A percentile compares a stretch with the other conserved stretches of the same genome.
phyloP scores from a whole-genome alignment of 2,113 vertebrate species.

The Microcebus tavaratra region DNA sequence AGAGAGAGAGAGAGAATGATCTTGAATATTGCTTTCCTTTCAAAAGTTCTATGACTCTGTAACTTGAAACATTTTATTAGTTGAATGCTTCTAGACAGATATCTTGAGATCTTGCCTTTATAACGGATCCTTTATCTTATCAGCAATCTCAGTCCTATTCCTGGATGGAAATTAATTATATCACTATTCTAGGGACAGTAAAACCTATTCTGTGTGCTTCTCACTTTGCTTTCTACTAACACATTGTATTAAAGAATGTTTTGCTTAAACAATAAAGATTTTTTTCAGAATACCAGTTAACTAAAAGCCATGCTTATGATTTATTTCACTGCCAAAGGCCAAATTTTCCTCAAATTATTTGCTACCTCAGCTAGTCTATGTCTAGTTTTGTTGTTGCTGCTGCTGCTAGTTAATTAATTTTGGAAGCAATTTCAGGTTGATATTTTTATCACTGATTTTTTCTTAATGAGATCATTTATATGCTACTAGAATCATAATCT shows the following conservation, averaged over 20 bases:
- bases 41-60: neutral
- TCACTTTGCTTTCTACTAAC: neutral
- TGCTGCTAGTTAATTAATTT: neutral
- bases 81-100: neutral
- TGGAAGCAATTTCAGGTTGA: neutral
- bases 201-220: neutral
- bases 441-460: neutral
- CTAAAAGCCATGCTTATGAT: neutral
- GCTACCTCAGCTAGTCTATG: neutral
- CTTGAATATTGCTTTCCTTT: neutral
- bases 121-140: neutral
- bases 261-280: neutral
- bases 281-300: neutral
- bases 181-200: neutral
- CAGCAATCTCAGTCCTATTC: neutral
- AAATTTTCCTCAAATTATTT: neutral
- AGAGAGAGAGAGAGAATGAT: neutral
- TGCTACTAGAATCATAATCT: neutral
- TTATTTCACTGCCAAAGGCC: neutral
- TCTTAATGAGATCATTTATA: neutral
- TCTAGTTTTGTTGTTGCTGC: neutral
- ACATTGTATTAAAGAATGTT: neutral
- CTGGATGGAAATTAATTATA: neutral
- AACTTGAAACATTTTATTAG: neutral
- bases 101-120: neutral